These are phyloP conservation scores for Calameuta pallipes DNA, from an alignment of 2,888 invertebrate genomes.

Conservation along the genomic window DNA sequence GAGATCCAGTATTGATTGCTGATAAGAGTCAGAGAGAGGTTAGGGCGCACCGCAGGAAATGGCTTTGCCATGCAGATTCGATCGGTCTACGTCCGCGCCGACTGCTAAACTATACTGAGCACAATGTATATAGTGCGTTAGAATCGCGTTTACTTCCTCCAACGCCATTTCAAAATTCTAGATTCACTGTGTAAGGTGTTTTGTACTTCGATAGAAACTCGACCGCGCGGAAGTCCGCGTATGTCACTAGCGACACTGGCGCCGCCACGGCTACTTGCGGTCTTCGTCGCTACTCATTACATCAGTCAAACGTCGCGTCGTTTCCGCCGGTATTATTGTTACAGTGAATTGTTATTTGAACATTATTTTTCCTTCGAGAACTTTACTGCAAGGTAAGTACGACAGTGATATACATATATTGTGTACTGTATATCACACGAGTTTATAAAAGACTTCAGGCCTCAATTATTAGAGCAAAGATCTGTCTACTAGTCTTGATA, in stretches of 20 bases:
- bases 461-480: neutral
- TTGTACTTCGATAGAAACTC: slow-evolving; percentile 37
- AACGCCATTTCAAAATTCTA: slow-evolving; percentile 15
- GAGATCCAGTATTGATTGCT: slow-evolving; percentile 1
- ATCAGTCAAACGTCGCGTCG: neutral
- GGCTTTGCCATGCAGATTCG: slow-evolving; percentile 62
- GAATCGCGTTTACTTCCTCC: slow-evolving; percentile 19
- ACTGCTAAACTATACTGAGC: neutral
- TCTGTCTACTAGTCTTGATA: neutral
- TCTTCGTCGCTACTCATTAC: neutral
- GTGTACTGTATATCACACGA: neutral
- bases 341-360: neutral
- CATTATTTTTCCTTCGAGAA: neutral
- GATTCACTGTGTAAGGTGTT: slow-evolving; percentile 38
- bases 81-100: slow-evolving; percentile 33
- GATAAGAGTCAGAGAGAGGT: neutral
- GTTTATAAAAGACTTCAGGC: neutral
- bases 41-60: slow-evolving; percentile 38
- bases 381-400: neutral
- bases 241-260: neutral
- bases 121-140: neutral
- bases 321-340: neutral
- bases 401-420: neutral
- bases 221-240: slow-evolving; percentile 45
- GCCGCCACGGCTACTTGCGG: neutral